Conservation (phyloP, 2,888 invertebrate genomes). For the Ptycholaimellus sp. region DNA sequence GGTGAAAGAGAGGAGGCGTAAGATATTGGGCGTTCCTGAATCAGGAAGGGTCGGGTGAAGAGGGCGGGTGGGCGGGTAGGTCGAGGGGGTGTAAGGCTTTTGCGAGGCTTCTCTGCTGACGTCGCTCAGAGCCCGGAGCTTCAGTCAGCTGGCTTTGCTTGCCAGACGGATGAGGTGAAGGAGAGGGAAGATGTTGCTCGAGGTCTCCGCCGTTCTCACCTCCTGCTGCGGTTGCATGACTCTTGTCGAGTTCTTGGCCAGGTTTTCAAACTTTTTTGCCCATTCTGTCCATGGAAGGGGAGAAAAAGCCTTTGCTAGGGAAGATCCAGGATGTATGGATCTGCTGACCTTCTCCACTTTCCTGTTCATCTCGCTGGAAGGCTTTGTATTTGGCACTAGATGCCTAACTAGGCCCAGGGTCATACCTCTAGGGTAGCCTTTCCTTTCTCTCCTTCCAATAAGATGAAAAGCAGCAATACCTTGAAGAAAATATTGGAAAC, state of each 20-base stretch:
- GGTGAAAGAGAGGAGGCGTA: too few species aligned
- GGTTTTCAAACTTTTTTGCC: too few species aligned
- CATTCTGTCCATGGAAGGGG: too few species aligned
- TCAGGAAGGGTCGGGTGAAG: too few species aligned
- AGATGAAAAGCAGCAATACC: not conserved
- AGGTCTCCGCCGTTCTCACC: slow-evolving; percentile 14
- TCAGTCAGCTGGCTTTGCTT: too few species aligned
- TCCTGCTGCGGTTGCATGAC: slow-evolving; percentile 25
- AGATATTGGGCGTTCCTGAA: too few species aligned
- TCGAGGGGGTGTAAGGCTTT: too few species aligned
- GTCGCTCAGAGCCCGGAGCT: too few species aligned
- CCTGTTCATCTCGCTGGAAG: slow-evolving; percentile 61
- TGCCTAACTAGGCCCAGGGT: slow-evolving; percentile 50
- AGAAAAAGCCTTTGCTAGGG: slow-evolving; percentile 34
- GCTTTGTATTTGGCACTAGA: slow-evolving; percentile 51
- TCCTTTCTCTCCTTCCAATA: slow-evolving; percentile 3
- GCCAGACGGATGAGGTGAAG: too few species aligned
- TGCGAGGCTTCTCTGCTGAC: too few species aligned
- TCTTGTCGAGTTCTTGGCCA: slow-evolving; percentile 22
- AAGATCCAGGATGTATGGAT: slow-evolving; percentile 73
- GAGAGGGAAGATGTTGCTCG: too few species aligned
- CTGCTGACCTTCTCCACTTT: slow-evolving; percentile 86
- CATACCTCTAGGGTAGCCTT: slow-evolving; percentile 37
- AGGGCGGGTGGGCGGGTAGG: too few species aligned
- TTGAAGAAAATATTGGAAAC: slow-evolving; percentile 12